A percentile compares a stretch with the other conserved stretches of the same genome.
These are phyloP conservation scores for Bellardia pandia DNA, from an alignment of 2,888 invertebrate species.

Conservation along the genomic window DNA sequence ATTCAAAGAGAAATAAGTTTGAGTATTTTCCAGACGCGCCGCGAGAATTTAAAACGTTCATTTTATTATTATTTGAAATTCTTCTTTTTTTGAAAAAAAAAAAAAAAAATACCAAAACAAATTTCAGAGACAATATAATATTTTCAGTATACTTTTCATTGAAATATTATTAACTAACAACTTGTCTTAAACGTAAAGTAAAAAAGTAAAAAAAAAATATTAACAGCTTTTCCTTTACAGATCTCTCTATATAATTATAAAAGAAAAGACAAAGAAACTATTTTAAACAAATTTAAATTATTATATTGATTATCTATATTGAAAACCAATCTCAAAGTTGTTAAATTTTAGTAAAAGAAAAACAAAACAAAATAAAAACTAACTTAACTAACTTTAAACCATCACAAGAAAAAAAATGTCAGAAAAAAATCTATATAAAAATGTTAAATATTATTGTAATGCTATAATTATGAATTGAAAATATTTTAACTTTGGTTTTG, in stretches of 20 bases:
- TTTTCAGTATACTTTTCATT: conserved; percentile 62
- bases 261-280: conserved; percentile 49
- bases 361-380: conserved; percentile 38
- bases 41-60: conserved; percentile 25
- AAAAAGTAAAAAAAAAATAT: conserved; percentile 27
- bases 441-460: conserved; percentile 54
- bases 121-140: conserved; percentile 55
- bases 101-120: conserved; percentile 36
- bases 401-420: conserved; percentile 61
- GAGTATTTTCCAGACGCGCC: conserved; percentile 35
- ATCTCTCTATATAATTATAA: conserved; percentile 58
- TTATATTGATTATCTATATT: conserved; percentile 72
- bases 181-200: conserved; percentile 45
- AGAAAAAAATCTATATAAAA: conserved; percentile 55
- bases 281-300: conserved; percentile 69
- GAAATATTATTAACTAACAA: conserved; percentile 72
- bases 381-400: conserved; percentile 38
- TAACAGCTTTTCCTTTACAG: conserved; percentile 61
- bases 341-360: conserved; percentile 66
- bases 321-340: conserved; percentile 72
- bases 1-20: conserved; percentile 55
- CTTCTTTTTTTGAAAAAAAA: conserved; percentile 1
- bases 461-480: conserved; percentile 22
- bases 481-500: not conserved
- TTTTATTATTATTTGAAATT: not conserved